Conservation (phyloP, 2,888 invertebrate species). For the Drosophila prostipennis region DNA sequence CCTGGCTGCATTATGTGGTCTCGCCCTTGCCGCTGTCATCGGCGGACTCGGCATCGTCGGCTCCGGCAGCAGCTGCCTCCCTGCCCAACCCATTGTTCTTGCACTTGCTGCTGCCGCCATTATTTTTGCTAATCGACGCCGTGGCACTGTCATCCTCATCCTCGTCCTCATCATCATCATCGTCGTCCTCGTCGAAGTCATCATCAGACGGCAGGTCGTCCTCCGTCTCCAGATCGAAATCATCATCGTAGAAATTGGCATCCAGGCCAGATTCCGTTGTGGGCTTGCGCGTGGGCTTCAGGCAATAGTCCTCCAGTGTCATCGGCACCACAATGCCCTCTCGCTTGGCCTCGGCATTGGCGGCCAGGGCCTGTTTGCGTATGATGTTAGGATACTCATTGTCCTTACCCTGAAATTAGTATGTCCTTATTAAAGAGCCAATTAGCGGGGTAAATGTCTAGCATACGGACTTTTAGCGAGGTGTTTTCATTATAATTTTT, state of each 20-base stretch:
- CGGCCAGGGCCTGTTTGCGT: slow-evolving; percentile 98
- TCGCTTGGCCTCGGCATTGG: slow-evolving; percentile 96
- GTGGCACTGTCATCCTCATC: slow-evolving; percentile 40
- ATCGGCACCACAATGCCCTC: slow-evolving; percentile 98
- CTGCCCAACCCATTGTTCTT: slow-evolving; percentile 65
- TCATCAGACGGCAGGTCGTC: slow-evolving; percentile 87
- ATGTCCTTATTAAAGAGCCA: slow-evolving; percentile 27
- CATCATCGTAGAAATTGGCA: slow-evolving; percentile 98
- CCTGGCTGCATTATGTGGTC: slow-evolving; percentile 84
- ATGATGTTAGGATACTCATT: slow-evolving; percentile 99
- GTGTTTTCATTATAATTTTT: neutral
- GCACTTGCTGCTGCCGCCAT: slow-evolving; percentile 57
- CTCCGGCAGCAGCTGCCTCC: slow-evolving; percentile 39
- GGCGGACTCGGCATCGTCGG: slow-evolving; percentile 82
- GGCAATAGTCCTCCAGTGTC: slow-evolving; percentile 99
- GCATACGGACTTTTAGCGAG: slow-evolving; percentile 10
- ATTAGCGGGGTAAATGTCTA: slow-evolving; percentile 10
- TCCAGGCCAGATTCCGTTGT: slow-evolving; percentile 93
- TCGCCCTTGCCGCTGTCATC: slow-evolving; percentile 97
- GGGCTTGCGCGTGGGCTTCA: slow-evolving; percentile 95
- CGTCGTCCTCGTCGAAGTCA: slow-evolving; percentile 88
- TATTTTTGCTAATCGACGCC: slow-evolving; percentile 55
- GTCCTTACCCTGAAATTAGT: slow-evolving; percentile 89
- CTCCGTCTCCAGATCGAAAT: slow-evolving; percentile 93
- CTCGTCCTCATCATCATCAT: slow-evolving; percentile 84